Evolutionary conservation across 2,797 vertebrate species (phyloP), one percentile per base, ranked within the genome.

Genomic region (Arrhamphus sclerolepis): DNA sequence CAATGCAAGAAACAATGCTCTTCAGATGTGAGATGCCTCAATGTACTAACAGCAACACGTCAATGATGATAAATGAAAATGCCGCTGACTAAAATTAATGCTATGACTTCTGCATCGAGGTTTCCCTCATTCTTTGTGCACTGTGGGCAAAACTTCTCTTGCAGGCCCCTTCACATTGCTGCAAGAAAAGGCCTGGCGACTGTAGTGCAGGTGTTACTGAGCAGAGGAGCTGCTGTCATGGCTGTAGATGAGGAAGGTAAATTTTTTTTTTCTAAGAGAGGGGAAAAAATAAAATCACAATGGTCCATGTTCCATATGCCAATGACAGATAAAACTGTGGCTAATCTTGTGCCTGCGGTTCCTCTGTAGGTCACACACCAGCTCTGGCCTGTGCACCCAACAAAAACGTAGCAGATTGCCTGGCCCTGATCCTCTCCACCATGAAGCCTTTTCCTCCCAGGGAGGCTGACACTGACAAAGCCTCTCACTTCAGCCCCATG

Each of bases 391-490:
- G 97, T 6, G 96, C 97, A 47, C 95, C 97, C 22, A 98, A 98
- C 92, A 97, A 98, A 91, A 96, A 98, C 6, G 97, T 98, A 56
- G 97, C 97, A 0, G 95, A 97, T 87, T 98, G 97, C 76, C 93
- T 98, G 90, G 95, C 97, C 87, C 91, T 98, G 82, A 98, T 99
- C 91, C 96, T 99, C 67, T 97, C 97, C 92, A 98, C 96, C 90
- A 99, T 98, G 97, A 98, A 96, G 95, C 96, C 95, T 93, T 97
- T 97, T 90, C 94, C 96, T 70, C 93, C 96, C 77, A 95, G 93
- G 91, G 96, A 98, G 78, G 85, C 94, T 19, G 48, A 70, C 6
- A 5, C 47, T 0, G 54, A 61, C 5, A 71, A 92, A 8, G 42
- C 77, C 22, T 75, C 94, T 72, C 92, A 92, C 80, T 97, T 96